These are phyloP conservation scores for Sebastes iracundus DNA, from an alignment of 2,797 vertebrate species.

Conservation along the genomic window DNA sequence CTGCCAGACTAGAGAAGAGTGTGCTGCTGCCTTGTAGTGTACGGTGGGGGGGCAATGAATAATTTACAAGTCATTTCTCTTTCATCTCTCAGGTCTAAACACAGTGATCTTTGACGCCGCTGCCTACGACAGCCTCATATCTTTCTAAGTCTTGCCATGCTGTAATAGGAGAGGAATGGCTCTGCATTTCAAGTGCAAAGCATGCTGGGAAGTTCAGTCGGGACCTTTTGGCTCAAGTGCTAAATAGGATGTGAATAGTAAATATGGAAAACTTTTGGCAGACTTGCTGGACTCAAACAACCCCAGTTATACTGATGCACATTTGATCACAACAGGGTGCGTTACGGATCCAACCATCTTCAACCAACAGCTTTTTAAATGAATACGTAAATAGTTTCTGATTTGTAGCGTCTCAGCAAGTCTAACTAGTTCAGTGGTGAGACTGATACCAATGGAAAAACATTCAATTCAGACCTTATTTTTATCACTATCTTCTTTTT, in stretches of 20 bases:
- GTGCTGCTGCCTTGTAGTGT: slow-evolving; percentile 21
- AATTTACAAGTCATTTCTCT: slow-evolving; percentile 61
- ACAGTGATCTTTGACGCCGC: slow-evolving; percentile 25
- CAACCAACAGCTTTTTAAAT: background rate
- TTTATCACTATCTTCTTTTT: slow-evolving; percentile 17
- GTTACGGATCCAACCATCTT: background rate
- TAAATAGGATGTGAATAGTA: slow-evolving; percentile 9
- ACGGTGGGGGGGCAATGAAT: slow-evolving; percentile 44
- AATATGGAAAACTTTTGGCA: slow-evolving; percentile 9
- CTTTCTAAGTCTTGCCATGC: slow-evolving; percentile 6
- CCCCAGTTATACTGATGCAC: background rate
- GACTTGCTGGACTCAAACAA: background rate
- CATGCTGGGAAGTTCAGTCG: slow-evolving; percentile 34
- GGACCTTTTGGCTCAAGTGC: slow-evolving; percentile 8
- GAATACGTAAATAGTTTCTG: background rate
- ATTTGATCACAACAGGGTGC: background rate
- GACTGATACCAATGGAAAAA: background rate
- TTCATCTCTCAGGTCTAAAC: slow-evolving; percentile 61
- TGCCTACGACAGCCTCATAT: slow-evolving; percentile 16
- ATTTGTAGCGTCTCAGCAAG: background rate
- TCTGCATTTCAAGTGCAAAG: slow-evolving; percentile 43
- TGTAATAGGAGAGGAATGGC: slow-evolving; percentile 29
- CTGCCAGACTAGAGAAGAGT: slow-evolving; percentile 9
- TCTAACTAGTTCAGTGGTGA: background rate
- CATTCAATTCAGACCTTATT: background rate